These are phyloP conservation scores for Cerastoderma edule DNA, from an alignment of 2,888 invertebrate species.

Conservation along the genomic window DNA sequence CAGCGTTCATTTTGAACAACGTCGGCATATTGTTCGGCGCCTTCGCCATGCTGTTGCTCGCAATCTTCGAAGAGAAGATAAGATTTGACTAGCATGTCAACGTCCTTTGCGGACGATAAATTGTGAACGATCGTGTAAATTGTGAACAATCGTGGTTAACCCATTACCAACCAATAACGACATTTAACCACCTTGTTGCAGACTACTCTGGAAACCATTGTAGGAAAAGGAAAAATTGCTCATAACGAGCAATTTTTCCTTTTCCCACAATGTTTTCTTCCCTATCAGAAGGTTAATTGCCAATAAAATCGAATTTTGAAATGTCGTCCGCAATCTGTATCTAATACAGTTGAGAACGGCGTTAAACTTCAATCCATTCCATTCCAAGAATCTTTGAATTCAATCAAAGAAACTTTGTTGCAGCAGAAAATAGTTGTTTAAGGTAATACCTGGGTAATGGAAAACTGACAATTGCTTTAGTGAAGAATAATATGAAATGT, in stretches of 20 bases:
- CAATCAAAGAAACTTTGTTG: neutral
- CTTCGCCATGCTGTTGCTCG: constrained; percentile 59
- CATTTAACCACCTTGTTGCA: neutral
- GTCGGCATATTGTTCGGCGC: constrained; percentile 65
- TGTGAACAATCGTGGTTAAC: neutral
- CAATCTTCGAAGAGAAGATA: constrained; percentile 68
- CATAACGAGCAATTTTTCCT: constrained; percentile 4
- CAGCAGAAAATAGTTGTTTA: neutral
- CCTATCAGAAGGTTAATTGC: neutral
- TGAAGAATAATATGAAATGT: too few species aligned
- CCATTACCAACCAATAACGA: neutral
- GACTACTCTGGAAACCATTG: neutral
- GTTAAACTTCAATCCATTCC: neutral
- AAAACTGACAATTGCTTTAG: too few species aligned
- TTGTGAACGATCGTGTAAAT: neutral
- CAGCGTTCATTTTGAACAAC: constrained; percentile 64
- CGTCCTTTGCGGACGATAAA: neutral
- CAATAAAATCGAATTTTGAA: neutral
- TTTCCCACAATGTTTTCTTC: constrained; percentile 12
- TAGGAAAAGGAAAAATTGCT: constrained; percentile 13
- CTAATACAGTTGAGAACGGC: neutral
- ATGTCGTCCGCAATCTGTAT: neutral
- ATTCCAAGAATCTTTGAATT: neutral
- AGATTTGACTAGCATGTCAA: constrained; percentile 14
- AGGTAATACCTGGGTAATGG: neutral